Conservation (phyloP, 2,797 vertebrate genomes). For the Hydrophis major region DNA sequence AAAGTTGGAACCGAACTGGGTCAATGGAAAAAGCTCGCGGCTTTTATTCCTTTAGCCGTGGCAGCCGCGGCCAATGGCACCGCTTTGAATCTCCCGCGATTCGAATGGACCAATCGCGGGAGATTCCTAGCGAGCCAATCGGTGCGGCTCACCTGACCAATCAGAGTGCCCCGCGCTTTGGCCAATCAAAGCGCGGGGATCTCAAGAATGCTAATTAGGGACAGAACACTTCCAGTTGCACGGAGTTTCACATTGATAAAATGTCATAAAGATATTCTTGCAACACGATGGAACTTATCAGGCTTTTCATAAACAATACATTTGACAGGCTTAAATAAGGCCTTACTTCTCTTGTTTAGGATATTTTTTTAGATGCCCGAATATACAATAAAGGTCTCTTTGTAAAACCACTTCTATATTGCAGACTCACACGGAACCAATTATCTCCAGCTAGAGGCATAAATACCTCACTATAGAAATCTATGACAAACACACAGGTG, state of each 20-base stretch:
- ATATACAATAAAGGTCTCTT: not conserved
- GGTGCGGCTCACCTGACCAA: too few species aligned
- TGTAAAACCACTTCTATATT: not conserved
- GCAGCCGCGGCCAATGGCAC: too few species aligned
- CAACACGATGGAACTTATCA: not conserved
- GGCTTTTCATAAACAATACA: not conserved
- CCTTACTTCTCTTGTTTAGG: not conserved
- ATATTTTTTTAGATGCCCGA: not conserved
- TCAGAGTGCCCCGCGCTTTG: too few species aligned
- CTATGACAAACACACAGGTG: not conserved
- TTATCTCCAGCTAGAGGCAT: not conserved
- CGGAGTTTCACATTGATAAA: not conserved
- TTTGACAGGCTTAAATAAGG: not conserved
- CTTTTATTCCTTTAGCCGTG: too few species aligned
- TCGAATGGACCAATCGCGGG: too few species aligned
- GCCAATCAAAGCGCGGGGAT: too few species aligned
- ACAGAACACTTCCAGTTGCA: not conserved
- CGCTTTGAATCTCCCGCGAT: too few species aligned
- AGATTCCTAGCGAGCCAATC: too few species aligned
- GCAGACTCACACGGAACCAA: not conserved
- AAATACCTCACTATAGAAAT: not conserved
- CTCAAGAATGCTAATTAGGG: too few species aligned
- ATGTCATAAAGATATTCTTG: not conserved
- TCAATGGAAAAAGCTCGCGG: too few species aligned
- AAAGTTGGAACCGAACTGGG: too few species aligned